phyloP scores from a whole-genome alignment of 2,113 vertebrate genomes.

The Dolichotis patagonum region DNA sequence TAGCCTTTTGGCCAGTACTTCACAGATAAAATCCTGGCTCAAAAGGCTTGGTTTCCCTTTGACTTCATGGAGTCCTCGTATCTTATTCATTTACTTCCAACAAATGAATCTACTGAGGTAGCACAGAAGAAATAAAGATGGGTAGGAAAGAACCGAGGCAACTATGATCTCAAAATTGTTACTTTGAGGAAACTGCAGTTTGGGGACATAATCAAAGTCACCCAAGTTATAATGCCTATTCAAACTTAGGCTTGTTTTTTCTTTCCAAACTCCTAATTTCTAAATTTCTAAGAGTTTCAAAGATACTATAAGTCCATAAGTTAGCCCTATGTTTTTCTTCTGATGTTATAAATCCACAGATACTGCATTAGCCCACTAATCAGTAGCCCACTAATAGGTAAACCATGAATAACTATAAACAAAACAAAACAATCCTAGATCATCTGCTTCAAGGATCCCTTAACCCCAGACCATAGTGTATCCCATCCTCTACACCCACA shows the following conservation, averaged over 20 bases:
- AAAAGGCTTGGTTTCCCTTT: background rate
- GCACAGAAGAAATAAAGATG: background rate
- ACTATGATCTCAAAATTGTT: background rate
- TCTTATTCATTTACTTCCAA: background rate
- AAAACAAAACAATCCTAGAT: background rate
- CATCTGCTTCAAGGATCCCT: background rate
- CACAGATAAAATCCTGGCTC: background rate
- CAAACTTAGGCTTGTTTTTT: background rate
- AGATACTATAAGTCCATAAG: background rate
- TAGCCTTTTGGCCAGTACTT: background rate
- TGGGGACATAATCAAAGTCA: background rate
- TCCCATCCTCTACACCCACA: background rate
- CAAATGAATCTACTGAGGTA: background rate
- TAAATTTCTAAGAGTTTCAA: background rate
- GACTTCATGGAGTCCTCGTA: background rate
- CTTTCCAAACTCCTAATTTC: background rate
- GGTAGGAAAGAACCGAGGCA: background rate
- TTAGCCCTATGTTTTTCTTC: background rate
- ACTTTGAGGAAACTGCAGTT: background rate
- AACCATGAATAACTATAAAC: background rate
- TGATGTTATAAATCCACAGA: background rate
- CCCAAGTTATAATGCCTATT: background rate
- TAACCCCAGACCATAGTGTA: background rate
- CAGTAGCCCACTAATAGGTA: background rate
- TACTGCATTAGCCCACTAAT: background rate